Base-by-base conservation (phyloP, 2,797 vertebrate species). In the Notoglanidium macrostoma region DNA sequence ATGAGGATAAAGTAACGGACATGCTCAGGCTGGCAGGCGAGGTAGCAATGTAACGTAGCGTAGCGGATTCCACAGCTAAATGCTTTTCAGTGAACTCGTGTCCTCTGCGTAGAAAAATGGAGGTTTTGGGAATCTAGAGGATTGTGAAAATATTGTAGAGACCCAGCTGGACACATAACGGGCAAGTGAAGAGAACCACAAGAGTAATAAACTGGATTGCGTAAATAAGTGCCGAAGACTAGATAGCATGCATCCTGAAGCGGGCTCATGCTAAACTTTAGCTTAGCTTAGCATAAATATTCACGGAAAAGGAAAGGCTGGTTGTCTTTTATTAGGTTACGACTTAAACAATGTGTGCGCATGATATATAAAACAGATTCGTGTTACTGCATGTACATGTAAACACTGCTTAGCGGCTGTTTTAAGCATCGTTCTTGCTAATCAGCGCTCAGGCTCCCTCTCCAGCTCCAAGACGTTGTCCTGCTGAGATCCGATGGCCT, bases 381-480 rank as follows among this genome's bases (percentile, higher is more conserved):
- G 15, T 1, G 44, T 49, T 68, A 32, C 63, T 23, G 61, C 7
- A 26, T 35, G 73, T 35, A 15, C 51, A 67, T 46, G 80, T 84
- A 86, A 89, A 86, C 68, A 78, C 68, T 61, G 63, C 46, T 63
- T 70, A 88, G 67, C 17, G 68, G 73, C 81, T 87, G 65, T 35
- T 83, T 86, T 76, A 80, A 85, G 89, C 70, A 84, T 82, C 40
- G 80, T 85, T 82, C 81, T 32, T 81, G 54, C 87, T 90, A 88
- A 91, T 91, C 83, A 46, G 59, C 59, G 61, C 2, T 49, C 29
- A 21, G 49, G 26, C 19, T 2, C 17, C 19, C 26, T 74, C 21
- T 74, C 12, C 11, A 4, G 29, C 44, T 67, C 61, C 6, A 9
- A 63, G 40, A 32, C 32, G n/a, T 51, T 29, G n/a, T 80, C 77